Conservation (phyloP, 1,140 invertebrate genomes). For the Solen grandis region DNA sequence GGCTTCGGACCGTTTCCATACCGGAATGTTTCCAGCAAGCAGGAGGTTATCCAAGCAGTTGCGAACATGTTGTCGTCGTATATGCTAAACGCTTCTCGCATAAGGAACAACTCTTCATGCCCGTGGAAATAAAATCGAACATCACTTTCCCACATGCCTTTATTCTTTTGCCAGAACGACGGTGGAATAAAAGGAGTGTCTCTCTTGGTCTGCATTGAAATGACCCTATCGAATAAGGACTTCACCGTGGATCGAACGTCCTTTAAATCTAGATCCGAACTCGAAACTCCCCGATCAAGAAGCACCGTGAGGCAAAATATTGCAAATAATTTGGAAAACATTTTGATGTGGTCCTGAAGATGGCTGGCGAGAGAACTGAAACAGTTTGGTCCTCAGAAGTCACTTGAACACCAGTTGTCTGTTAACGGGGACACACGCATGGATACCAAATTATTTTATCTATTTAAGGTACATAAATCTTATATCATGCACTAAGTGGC, state of each 20-base stretch:
- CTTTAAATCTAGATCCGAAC: too few relatives aligned
- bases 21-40: slow-evolving; percentile 68
- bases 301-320: too few relatives aligned
- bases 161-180: slow-evolving; percentile 65
- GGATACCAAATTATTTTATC: too few relatives aligned
- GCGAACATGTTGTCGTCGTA: slow-evolving; percentile 79
- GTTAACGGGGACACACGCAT: too few relatives aligned
- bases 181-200: slow-evolving; percentile 62
- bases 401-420: too few relatives aligned
- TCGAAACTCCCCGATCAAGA: too few relatives aligned
- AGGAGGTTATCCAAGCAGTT: slow-evolving; percentile 73
- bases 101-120: slow-evolving; percentile 58
- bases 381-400: too few relatives aligned
- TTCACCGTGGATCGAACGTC: slow-evolving; percentile 43
- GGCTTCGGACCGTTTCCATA: slow-evolving; percentile 71
- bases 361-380: too few relatives aligned
- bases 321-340: too few relatives aligned
- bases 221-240: slow-evolving; percentile 58
- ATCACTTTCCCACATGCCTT: slow-evolving; percentile 72
- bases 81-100: slow-evolving; percentile 66
- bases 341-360: too few relatives aligned
- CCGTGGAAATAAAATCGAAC: slow-evolving; percentile 75
- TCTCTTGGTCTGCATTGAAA: slow-evolving; percentile 61
- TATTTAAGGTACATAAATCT: too few relatives aligned
- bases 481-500: too few relatives aligned